Percentiles rank a stretch among this genome's conserved stretches.
phyloP scores from a whole-genome alignment of 2,113 vertebrate species.

The Oryzias curvinotus region DNA sequence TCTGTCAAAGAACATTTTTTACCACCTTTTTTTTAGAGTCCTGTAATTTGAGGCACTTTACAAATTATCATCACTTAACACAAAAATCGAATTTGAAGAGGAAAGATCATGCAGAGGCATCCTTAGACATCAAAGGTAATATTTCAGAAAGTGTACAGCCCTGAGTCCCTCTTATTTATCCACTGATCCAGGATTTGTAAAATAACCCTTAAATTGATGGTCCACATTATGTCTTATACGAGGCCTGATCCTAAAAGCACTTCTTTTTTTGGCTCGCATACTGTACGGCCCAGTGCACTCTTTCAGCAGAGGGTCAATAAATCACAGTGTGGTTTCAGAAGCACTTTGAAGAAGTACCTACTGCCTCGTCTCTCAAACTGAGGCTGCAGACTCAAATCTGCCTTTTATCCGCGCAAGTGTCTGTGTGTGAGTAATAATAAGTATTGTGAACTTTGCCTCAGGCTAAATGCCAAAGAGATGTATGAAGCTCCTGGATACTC shows the following conservation, averaged over 20 bases:
- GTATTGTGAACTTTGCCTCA: conserved; percentile 8
- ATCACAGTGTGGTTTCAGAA: conserved; percentile 36
- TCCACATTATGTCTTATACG: conserved; percentile 22
- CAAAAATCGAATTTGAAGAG: neutral
- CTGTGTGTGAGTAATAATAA: conserved; percentile 6
- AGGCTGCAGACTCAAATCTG: conserved; percentile 18
- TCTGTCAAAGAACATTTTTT: neutral
- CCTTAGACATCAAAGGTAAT: neutral
- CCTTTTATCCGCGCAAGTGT: conserved; percentile 6
- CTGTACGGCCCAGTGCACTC: conserved; percentile 24
- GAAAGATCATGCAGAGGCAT: neutral
- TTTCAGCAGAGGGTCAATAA: conserved; percentile 42
- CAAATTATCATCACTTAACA: neutral
- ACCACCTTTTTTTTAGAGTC: neutral
- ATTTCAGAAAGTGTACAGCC: neutral
- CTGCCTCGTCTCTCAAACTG: conserved; percentile 25
- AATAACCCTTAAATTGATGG: conserved; percentile 12
- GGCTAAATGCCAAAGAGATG: conserved; percentile 24
- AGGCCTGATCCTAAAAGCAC: conserved; percentile 34
- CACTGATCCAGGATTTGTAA: conserved; percentile 18
- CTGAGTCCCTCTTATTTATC: neutral
- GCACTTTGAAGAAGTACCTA: conserved; percentile 11
- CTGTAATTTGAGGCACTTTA: neutral
- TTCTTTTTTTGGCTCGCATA: conserved; percentile 29
- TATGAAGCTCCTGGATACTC: conserved; percentile 37